Percentiles rank a stretch among this genome's conserved stretches.
These are phyloP conservation scores for Melieria omissa DNA, from an alignment of 2,888 invertebrate genomes.

Conservation along the genomic window DNA sequence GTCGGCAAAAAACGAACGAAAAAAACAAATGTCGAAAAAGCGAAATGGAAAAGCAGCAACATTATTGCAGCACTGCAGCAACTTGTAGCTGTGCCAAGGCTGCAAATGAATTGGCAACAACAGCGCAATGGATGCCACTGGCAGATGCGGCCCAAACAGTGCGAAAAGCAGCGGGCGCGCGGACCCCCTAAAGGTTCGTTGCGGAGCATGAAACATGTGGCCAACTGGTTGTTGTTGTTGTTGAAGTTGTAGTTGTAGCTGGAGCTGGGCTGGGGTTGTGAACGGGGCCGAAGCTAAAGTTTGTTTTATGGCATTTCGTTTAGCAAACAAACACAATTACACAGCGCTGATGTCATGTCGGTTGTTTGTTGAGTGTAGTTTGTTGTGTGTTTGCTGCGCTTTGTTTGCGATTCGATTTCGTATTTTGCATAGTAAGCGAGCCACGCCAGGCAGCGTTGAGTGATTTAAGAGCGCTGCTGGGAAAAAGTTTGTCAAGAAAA, in stretches of 20 bases:
- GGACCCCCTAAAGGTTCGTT: constrained; percentile 37
- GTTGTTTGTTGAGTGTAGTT: not conserved
- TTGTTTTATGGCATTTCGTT: constrained; percentile 31
- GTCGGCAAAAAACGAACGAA: too few relatives aligned
- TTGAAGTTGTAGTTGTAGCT: not conserved
- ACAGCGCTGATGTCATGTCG: constrained; percentile 20
- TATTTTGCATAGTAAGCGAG: not conserved
- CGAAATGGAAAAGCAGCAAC: too few relatives aligned
- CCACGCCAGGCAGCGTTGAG: not conserved
- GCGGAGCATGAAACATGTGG: not conserved
- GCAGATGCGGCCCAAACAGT: constrained; percentile 10
- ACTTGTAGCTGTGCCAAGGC: too few relatives aligned
- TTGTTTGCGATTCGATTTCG: not conserved
- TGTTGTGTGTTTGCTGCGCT: not conserved
- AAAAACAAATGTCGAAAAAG: too few relatives aligned
- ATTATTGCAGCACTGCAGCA: too few relatives aligned
- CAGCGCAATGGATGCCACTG: too few relatives aligned
- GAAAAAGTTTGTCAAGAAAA: too few relatives aligned
- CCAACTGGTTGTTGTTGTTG: not conserved
- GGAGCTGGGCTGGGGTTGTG: not conserved
- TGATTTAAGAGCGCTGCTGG: not conserved
- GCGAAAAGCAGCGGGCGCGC: constrained; percentile 29
- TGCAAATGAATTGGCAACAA: too few relatives aligned
- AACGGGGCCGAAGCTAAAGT: not conserved
- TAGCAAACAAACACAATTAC: constrained; percentile 22